Evolutionary conservation across 2,797 vertebrate species (phyloP).

Genomic region (Sarcophilus harrisii): DNA sequence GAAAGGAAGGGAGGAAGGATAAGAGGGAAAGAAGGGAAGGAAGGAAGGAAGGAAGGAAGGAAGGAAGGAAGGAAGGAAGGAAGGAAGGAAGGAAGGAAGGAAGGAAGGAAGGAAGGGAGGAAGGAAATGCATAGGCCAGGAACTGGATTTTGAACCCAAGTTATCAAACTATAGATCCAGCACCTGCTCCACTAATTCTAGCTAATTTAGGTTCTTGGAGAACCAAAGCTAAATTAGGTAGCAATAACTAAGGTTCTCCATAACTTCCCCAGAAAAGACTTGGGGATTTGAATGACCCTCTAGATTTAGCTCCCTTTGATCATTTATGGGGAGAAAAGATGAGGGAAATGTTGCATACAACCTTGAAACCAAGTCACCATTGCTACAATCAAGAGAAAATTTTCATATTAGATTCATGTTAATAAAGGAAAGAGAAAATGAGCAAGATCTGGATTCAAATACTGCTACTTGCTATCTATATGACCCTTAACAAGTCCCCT

Average conservation of each 20-base stretch:
- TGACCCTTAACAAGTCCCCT: background rate
- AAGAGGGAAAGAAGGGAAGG: no score
- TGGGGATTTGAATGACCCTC: background rate
- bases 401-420: background rate
- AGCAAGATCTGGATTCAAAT: background rate
- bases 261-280: background rate
- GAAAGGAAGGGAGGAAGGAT: no score
- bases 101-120: no score
- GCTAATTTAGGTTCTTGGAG: no score
- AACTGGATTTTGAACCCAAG: background rate
- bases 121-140: background rate
- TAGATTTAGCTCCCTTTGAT: background rate
- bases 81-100: no score
- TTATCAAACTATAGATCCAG: background rate
- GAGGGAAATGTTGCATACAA: background rate
- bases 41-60: no score
- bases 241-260: background rate
- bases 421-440: background rate
- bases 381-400: background rate
- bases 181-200: background rate
- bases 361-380: background rate
- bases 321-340: background rate
- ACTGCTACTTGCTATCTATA: background rate
- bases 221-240: background rate
- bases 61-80: no score